Conservation (phyloP, 1,140 invertebrate genomes). For the Drosophila sproati region DNA sequence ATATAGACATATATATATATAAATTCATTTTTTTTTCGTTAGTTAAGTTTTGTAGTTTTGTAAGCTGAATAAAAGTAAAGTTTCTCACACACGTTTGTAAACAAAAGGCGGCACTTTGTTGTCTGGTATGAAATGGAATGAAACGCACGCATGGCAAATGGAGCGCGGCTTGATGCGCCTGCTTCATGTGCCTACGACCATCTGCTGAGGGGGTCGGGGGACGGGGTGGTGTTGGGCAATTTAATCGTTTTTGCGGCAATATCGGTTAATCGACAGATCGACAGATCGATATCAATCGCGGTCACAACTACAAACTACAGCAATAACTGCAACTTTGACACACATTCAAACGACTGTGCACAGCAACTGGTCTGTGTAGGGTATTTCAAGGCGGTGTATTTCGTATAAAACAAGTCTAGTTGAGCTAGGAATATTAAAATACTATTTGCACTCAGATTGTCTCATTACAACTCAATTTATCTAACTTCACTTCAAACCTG, state of each 20-base stretch:
- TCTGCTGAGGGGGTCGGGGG: not conserved
- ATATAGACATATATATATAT: conserved; percentile 1
- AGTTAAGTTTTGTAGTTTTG: conserved; percentile 18
- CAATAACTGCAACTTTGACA: conserved; percentile 28
- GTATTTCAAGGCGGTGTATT: not conserved
- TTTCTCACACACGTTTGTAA: conserved; percentile 28
- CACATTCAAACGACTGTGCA: conserved; percentile 21
- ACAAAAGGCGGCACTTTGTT: not conserved
- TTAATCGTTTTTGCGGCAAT: conserved; percentile 33
- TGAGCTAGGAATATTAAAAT: too few species aligned
- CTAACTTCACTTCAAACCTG: too few species aligned
- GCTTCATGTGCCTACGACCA: not conserved
- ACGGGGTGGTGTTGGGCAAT: not conserved
- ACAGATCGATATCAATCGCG: conserved; percentile 33
- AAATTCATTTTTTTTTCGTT: conserved; percentile 33
- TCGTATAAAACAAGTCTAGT: not conserved
- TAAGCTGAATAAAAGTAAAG: conserved; percentile 43
- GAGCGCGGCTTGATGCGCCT: conserved; percentile 1
- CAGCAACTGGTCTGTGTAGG: not conserved
- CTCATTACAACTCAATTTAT: too few species aligned
- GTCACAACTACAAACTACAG: not conserved
- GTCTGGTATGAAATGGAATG: conserved; percentile 3
- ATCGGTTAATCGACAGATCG: conserved; percentile 33
- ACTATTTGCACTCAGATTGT: too few species aligned
- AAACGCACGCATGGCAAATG: conserved; percentile 1